Base-by-base conservation (phyloP, 2,888 invertebrate genomes). In the Drosophila emarginata region DNA sequence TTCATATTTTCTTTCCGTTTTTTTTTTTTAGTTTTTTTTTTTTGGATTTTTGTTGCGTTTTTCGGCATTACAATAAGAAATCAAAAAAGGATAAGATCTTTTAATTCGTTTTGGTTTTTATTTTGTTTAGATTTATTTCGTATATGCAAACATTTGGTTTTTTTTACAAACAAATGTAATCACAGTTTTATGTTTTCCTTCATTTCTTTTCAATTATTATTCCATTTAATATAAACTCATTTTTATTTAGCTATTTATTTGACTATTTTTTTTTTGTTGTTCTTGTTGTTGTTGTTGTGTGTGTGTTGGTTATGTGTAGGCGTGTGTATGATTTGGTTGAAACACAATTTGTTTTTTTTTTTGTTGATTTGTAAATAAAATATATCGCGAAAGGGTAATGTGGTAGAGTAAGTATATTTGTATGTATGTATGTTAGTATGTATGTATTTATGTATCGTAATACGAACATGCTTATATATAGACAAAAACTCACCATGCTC, bases 101-200 rank as follows among this genome's bases (percentile, higher is more conserved):
- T 57, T 57, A 63, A 57, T 67, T 58, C 36, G 57, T 40, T 51
- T 59, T 72, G 56, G 51, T 64, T 64, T 72, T 72, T 71, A 63
- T 72, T 57, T 64, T 61, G 54, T 68, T 64, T 62, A 67, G 71
- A 51, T 70, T 74, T 67, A 57, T 80, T 72, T 82, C 66, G 64
- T 72, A 72, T 74, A 79, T 81, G 77, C 76, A 85, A 54, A 86
- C 76, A 87, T 78, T 87, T 72, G 73, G 73, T 61, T 71, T 72
- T 71, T 73, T 83, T 74, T 82, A 86, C 78, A 87, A 86, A 80
- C 67, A 85, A 87, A 88, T 88, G 84, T 77, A 79, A 87, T 88
- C 89, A 85, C 89, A 83, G 87, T 83, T 87, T 80, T 89, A 81
- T 77, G 80, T 89, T 81, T 88, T 89, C 78, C 80, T 86, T 79